These are phyloP conservation scores for Chelon auratus DNA, from an alignment of 2,797 vertebrate genomes.

Conservation along the genomic window DNA sequence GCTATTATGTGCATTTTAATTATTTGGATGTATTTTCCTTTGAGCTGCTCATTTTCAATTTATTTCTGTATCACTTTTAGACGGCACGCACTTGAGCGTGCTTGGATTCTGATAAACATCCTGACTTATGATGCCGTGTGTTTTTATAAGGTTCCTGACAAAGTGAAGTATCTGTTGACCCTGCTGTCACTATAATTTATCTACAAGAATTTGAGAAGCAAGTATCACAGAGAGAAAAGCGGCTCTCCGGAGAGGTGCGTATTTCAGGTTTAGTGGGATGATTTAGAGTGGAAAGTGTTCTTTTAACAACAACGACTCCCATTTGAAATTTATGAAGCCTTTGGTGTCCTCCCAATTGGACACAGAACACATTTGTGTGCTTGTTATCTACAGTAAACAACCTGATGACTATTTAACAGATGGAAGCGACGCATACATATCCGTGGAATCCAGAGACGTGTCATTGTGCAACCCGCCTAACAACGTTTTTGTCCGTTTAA, in stretches of 20 bases:
- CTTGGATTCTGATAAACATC: conserved; percentile 15
- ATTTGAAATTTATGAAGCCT: conserved; percentile 32
- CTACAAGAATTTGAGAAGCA: conserved; percentile 35
- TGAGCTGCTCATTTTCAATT: background rate
- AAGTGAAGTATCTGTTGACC: conserved; percentile 25
- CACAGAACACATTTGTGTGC: conserved; percentile 23
- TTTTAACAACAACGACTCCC: conserved; percentile 2
- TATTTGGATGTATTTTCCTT: background rate
- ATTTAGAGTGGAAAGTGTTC: conserved; percentile 36
- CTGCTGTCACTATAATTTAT: conserved; percentile 40
- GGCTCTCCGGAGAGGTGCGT: conserved; percentile 6
- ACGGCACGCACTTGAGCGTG: conserved; percentile 5
- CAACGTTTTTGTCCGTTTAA: conserved; percentile 41
- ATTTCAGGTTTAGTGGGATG: conserved; percentile 13
- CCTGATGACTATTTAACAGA: conserved; percentile 24
- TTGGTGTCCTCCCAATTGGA: conserved; percentile 21
- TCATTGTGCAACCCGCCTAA: conserved; percentile 31
- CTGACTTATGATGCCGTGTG: conserved; percentile 18
- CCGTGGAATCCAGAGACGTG: conserved; percentile 37
- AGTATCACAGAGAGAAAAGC: conserved; percentile 31
- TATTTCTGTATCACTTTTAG: conserved; percentile 11
- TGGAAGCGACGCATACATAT: conserved; percentile 44
- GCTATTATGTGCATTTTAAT: conserved; percentile 1
- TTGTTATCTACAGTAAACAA: conserved; percentile 37
- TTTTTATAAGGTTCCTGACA: conserved; percentile 6